A percentile compares a stretch with the other conserved stretches of the same genome.
Evolutionary conservation across 2,888 invertebrate species (phyloP).

Genomic region (Dromius quadrimaculatus): DNA sequence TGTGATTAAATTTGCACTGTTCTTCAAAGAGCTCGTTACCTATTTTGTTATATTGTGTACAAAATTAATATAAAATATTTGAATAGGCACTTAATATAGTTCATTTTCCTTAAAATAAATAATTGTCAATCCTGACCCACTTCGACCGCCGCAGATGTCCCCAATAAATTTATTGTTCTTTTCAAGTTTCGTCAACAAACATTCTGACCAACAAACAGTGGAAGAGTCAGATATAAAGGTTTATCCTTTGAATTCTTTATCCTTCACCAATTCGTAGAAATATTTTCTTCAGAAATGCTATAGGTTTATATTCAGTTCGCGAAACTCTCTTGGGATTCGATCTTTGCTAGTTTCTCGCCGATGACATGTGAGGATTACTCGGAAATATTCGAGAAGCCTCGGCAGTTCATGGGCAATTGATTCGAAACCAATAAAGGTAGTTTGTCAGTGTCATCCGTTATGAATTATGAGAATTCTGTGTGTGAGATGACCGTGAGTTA

Average conservation of each 20-base stretch:
- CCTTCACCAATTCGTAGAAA: slow-evolving; percentile 34
- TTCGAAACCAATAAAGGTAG: not conserved
- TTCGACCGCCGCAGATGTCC: slow-evolving; percentile 12
- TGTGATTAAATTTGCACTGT: not conserved
- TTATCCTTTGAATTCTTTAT: slow-evolving; percentile 36
- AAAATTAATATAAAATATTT: too few relatives aligned
- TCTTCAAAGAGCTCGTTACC: not conserved
- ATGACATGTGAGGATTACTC: slow-evolving; percentile 16
- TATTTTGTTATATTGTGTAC: slow-evolving; percentile 25
- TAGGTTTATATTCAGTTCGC: slow-evolving; percentile 28
- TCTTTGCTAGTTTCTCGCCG: not conserved
- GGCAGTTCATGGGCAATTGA: not conserved
- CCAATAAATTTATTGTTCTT: slow-evolving; percentile 33
- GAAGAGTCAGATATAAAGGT: slow-evolving; percentile 26
- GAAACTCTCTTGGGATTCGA: slow-evolving; percentile 8
- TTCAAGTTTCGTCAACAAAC: slow-evolving; percentile 28
- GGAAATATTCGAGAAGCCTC: not conserved
- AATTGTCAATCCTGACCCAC: not conserved
- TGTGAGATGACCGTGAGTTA: too few relatives aligned
- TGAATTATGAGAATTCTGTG: slow-evolving; percentile 4
- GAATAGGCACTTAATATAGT: too few relatives aligned
- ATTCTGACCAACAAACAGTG: slow-evolving; percentile 11
- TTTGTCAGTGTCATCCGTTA: slow-evolving; percentile 6
- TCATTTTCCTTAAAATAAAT: too few relatives aligned
- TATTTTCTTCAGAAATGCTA: slow-evolving; percentile 22